A percentile compares a stretch with the other conserved stretches of the same genome.
Conservation (phyloP, 2,888 invertebrate genomes). For the Leucania comma region DNA sequence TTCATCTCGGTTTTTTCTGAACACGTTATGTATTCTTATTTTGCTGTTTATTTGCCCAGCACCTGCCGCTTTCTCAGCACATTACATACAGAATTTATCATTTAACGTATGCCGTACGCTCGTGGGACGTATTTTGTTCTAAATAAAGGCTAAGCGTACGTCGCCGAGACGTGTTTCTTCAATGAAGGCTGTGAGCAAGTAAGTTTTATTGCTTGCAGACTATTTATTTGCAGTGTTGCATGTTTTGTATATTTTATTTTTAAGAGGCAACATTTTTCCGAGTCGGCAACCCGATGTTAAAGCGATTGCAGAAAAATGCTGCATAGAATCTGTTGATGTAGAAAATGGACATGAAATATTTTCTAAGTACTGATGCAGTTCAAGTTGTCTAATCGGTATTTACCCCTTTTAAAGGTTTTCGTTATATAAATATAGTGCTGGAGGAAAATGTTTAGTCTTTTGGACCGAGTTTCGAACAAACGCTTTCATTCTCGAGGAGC, state of each 20-base stretch:
- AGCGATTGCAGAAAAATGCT: neutral
- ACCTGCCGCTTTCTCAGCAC: constrained; percentile 53
- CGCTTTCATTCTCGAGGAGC: too few species aligned
- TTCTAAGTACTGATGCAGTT: neutral
- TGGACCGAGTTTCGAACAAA: too few species aligned
- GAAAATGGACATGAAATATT: neutral
- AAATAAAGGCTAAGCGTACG: constrained; percentile 1
- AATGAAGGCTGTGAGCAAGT: constrained; percentile 14
- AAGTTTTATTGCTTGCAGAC: constrained; percentile 11
- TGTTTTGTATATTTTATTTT: constrained; percentile 8
- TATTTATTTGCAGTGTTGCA: constrained; percentile 18
- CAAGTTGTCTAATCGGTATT: too few species aligned
- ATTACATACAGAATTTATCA: constrained; percentile 58
- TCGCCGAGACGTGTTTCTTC: constrained; percentile 17
- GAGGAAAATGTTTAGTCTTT: too few species aligned
- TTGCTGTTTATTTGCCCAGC: constrained; percentile 38
- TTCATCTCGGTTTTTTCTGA: constrained; percentile 27
- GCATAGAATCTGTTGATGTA: neutral
- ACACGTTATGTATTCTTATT: constrained; percentile 40
- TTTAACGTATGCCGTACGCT: constrained; percentile 33
- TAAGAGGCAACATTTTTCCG: neutral
- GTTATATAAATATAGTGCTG: too few species aligned
- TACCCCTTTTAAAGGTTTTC: too few species aligned
- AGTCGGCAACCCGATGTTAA: neutral
- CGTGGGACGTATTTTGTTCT: constrained; percentile 39